These are phyloP conservation scores for Phaonia tiefii DNA, from an alignment of 2,888 invertebrate species.

Conservation along the genomic window DNA sequence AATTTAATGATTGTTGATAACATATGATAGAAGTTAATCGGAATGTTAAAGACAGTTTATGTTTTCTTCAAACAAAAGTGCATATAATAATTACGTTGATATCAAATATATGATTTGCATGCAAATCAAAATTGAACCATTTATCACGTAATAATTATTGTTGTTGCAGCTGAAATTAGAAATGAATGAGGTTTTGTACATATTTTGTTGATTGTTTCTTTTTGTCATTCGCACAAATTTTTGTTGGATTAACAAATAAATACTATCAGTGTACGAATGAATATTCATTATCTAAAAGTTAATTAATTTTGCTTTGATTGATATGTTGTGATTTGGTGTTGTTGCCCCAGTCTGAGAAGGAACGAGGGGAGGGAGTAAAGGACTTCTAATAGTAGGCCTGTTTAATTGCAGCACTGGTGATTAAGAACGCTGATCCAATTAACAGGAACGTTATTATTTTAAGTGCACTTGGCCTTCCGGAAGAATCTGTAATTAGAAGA, in stretches of 20 bases:
- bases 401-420: conserved; percentile 80
- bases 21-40: too few species aligned
- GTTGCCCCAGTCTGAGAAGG: neutral
- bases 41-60: conserved; percentile 1
- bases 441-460: conserved; percentile 80
- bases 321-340: conserved; percentile 6
- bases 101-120: neutral
- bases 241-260: neutral
- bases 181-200: too few species aligned
- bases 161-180: neutral
- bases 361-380: neutral
- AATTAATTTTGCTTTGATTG: conserved; percentile 25
- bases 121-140: conserved; percentile 1
- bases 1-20: neutral
- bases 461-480: conserved; percentile 80
- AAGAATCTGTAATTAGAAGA: conserved; percentile 79
- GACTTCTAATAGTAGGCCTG: conserved; percentile 74
- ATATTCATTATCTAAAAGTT: conserved; percentile 9
- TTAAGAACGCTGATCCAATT: conserved; percentile 79
- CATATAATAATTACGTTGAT: neutral
- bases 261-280: neutral
- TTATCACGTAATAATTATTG: neutral
- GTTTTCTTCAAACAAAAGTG: neutral
- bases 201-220: conserved; percentile 3
- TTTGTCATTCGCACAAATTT: conserved; percentile 12